Evolutionary conservation across 2,888 invertebrate genomes (phyloP).

Genomic region (Apoda limacodes): DNA sequence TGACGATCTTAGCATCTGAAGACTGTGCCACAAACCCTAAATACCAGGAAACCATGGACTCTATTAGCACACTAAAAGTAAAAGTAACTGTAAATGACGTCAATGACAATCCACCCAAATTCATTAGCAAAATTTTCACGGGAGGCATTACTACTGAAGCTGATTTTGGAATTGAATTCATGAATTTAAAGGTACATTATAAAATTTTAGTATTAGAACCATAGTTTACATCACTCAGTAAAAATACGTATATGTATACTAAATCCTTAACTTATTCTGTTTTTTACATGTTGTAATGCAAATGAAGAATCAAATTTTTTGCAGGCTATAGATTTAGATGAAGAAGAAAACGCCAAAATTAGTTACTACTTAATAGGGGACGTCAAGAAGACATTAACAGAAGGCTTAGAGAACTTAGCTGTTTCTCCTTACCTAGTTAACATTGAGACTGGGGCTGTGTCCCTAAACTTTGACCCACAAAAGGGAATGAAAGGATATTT

Average conservation of each 20-base stretch:
- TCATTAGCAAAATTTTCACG: conserved; percentile 85
- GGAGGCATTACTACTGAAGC: conserved; percentile 95
- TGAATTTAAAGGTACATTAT: conserved; percentile 83
- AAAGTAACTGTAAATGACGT: conserved; percentile 81
- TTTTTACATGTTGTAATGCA: too few relatives aligned
- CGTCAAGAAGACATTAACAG: conserved; percentile 84
- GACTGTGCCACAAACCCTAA: conserved; percentile 77
- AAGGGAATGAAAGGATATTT: conserved; percentile 98
- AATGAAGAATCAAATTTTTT: too few relatives aligned
- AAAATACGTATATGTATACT: too few relatives aligned
- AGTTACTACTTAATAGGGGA: conserved; percentile 83
- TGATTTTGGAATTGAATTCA: conserved; percentile 89
- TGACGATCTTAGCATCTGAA: conserved; percentile 86
- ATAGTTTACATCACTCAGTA: too few relatives aligned
- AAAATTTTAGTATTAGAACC: too few relatives aligned
- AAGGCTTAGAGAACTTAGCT: conserved; percentile 85
- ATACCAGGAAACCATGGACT: conserved; percentile 69
- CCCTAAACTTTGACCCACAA: conserved; percentile 94
- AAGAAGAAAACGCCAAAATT: conserved; percentile 79
- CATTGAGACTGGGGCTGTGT: conserved; percentile 82
- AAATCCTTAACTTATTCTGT: too few relatives aligned
- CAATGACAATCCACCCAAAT: conserved; percentile 92
- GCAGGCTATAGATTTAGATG: conserved; percentile 82
- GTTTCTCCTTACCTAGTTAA: conserved; percentile 87
- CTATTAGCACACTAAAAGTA: conserved; percentile 79